These are phyloP conservation scores for Lepidotrigona ventralis DNA, from an alignment of 1,140 invertebrate genomes.

Conservation along the genomic window DNA sequence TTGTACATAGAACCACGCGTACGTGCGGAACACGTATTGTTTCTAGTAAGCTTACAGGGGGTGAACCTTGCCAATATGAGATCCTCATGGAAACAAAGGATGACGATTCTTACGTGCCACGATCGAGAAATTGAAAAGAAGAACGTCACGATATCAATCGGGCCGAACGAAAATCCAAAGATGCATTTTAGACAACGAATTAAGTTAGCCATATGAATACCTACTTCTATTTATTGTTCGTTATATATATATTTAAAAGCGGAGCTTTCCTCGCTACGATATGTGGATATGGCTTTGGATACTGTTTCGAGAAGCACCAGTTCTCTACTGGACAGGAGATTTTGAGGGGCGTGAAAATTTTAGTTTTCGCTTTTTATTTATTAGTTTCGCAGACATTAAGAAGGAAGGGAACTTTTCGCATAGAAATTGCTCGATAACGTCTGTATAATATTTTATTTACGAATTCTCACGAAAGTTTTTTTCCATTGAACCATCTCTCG, in stretches of 20 bases:
- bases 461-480: too few relatives aligned
- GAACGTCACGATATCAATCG: neutral
- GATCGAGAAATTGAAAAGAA: neutral
- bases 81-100: neutral
- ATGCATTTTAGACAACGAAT: conserved; percentile 61
- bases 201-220: conserved; percentile 60
- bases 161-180: conserved; percentile 57
- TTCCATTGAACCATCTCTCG: too few relatives aligned
- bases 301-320: too few relatives aligned
- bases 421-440: too few relatives aligned
- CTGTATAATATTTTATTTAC: too few relatives aligned
- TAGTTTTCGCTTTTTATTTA: too few relatives aligned
- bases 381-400: too few relatives aligned
- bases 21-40: conserved; percentile 17
- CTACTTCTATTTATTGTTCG: conserved; percentile 59
- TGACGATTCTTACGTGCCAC: too few relatives aligned
- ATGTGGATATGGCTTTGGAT: too few relatives aligned
- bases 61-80: neutral
- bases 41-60: neutral
- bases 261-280: neutral
- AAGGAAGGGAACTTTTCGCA: too few relatives aligned
- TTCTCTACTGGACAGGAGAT: too few relatives aligned
- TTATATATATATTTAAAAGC: conserved; percentile 25
- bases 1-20: conserved; percentile 13
- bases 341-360: too few relatives aligned